Evolutionary conservation across 2,113 vertebrate genomes (phyloP), one percentile per base, ranked within the genome.

Genomic region (Excalfactoria chinensis): DNA sequence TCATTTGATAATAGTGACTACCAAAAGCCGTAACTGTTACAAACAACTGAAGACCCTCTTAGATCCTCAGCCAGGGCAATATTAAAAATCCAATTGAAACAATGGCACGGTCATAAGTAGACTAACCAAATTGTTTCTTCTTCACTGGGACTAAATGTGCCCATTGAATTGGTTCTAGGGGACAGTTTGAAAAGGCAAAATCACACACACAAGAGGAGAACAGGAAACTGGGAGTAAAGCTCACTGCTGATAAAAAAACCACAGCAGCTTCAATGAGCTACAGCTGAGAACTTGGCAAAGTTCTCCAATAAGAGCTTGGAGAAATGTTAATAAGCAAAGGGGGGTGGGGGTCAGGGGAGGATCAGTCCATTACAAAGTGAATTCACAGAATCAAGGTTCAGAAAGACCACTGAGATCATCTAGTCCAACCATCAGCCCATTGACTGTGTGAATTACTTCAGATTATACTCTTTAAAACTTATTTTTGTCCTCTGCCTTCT

Each of bases 261-360:
- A 41, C 71, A 35, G 68, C 11, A 90, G 67, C 46, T 89, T 92
- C 95, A 93, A 81, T 19, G 73, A 93, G 90, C 59, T 62, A 79
- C 80, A 90, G 90, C 88, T 92, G 89, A 95, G 91, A 94, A 83
- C 78, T 96, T 96, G 92, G 89, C 96, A 95, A 82, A 89, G 81
- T 30, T 70, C 84, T 70, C 11, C 3, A 96, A 73, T 11, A 13
- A 73, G 46, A 35, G 87, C 82, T 95, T 64, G 83, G 90, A 92
- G 72, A 91, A 95, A 96, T 86, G 86, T 37, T 89, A 95, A 95
- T 84, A 43, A 4, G 14, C 78, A 73, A 84, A 86, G 73, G 68
- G 67, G 55, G 68, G 55, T 35, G 49, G 69, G 75, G 46, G 46
- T 7, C 37, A 37, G 37, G 67, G 74, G 70, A 64, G 81, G 92